Base-by-base conservation (phyloP, 1,140 invertebrate genomes). In the Danaus melanippus region DNA sequence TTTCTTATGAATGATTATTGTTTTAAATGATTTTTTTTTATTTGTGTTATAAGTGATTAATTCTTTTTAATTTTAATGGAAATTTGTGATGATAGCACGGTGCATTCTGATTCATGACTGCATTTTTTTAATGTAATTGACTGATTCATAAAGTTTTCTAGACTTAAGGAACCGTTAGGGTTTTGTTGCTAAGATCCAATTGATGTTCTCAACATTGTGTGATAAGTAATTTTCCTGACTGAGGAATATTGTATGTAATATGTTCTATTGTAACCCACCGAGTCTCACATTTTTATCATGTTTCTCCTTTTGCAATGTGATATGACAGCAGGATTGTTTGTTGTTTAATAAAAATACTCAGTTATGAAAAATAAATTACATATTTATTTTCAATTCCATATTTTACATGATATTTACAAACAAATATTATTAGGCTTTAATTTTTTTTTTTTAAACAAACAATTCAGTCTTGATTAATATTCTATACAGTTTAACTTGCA, bases 381-480 rank as follows among this genome's bases (percentile, higher is more conserved):
- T 76, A 74, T 76, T 74, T 72, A 67, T 74, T 74, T 80, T 84
- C 67, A 78, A 76, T 78, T 79, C 69, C 74, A 62, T 74, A 70
- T 64, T 78, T 66, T 67, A 74, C 67, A 74, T 62, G 53, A 70
- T 79, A 80, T 78, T 75, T 81, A 84, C 73, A 84, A 74, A 74
- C 68, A 71, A 62, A 61, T 59, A 74, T 66, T 68, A 68, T 54
- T 70, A 74, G 69, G 59, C 67, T 72, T 32, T 32, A 32, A 32
- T 32, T 32, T 32, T 32, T 15, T 15, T 68, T 72, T 64, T 68
- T 64, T 69, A 67, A 67, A 70, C 67, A 78, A 72, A 70, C 65
- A 76, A 73, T 75, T 83, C 82, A 85, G 78, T 83, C 79, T 85
- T 81, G 50, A 69, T 71, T 70, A 57, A 73, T 70, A 77, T 83